Percentiles rank a stretch among this genome's conserved stretches.
Conservation (phyloP, 2,888 invertebrate genomes). For the Acronicta alni region DNA sequence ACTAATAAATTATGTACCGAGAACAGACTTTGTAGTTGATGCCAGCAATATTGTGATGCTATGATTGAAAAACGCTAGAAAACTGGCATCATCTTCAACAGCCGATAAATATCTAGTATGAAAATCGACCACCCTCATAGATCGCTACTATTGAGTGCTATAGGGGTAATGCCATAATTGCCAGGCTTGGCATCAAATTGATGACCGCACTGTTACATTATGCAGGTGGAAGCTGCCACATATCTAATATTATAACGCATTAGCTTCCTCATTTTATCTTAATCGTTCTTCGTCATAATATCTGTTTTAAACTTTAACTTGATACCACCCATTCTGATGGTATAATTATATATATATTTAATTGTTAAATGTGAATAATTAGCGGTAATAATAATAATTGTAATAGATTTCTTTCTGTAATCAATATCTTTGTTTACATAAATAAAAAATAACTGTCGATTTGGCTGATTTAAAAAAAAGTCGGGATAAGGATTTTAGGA, state of each 20-base stretch:
- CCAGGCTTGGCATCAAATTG: conserved; percentile 42
- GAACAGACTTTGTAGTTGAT: conserved; percentile 21
- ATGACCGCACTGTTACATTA: conserved; percentile 40
- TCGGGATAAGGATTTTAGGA: too few species aligned
- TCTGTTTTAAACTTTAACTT: too few species aligned
- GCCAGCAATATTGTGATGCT: conserved; percentile 41
- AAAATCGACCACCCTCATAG: conserved; percentile 43
- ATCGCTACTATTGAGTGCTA: conserved; percentile 2
- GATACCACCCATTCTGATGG: neutral
- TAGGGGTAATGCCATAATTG: conserved; percentile 45
- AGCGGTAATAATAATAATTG: too few species aligned
- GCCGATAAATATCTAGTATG: conserved; percentile 40
- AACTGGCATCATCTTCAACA: conserved; percentile 35
- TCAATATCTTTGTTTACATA: too few species aligned
- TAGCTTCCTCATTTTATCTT: conserved; percentile 7
- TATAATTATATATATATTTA: too few species aligned
- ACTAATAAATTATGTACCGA: conserved; percentile 36
- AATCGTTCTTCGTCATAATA: too few species aligned
- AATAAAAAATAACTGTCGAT: too few species aligned
- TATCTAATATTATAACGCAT: conserved; percentile 23
- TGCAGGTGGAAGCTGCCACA: conserved; percentile 31
- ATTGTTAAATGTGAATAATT: too few species aligned
- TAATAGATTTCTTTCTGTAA: too few species aligned
- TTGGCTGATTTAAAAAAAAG: too few species aligned
- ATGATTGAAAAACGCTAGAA: conserved; percentile 47